Evolutionary conservation across 2,797 vertebrate species (phyloP).

Genomic region (Bufotes viridis): DNA sequence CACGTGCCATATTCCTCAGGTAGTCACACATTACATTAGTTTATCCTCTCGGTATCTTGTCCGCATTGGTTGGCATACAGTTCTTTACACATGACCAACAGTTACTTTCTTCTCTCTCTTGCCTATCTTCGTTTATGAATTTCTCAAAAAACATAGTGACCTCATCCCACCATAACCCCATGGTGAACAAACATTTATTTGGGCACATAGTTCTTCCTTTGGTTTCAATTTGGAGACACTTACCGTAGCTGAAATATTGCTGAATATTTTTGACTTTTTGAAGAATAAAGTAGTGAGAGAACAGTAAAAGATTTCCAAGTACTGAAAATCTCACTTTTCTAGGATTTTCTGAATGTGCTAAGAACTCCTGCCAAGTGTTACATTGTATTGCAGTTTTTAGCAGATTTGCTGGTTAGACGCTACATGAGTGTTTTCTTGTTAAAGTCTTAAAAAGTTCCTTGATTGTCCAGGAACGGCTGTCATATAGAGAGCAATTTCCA

Average conservation of each 20-base stretch:
- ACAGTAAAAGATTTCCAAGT: neutral
- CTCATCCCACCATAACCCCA: no score
- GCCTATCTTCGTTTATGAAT: no score
- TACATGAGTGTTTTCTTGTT: conserved; percentile 1
- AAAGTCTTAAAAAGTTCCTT: conserved; percentile 14
- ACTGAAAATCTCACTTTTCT: conserved; percentile 8
- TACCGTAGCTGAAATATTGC: neutral
- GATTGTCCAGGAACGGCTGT: conserved; percentile 1
- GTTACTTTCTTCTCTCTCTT: no score
- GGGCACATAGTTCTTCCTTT: neutral
- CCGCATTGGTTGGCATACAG: no score
- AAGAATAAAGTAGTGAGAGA: neutral
- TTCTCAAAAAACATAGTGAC: no score
- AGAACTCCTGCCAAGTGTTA: conserved; percentile 26
- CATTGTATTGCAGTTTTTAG: conserved; percentile 1
- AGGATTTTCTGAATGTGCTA: neutral
- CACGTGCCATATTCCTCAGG: no score
- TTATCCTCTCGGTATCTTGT: no score
- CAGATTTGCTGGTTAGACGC: neutral
- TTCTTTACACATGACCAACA: no score
- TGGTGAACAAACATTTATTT: neutral
- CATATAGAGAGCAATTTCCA: neutral
- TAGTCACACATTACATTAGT: no score
- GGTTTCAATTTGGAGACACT: neutral
- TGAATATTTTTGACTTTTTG: neutral